A percentile compares a stretch with the other conserved stretches of the same genome.
These are phyloP conservation scores for Holocentrus rufus DNA, from an alignment of 2,797 vertebrate species.

Conservation along the genomic window DNA sequence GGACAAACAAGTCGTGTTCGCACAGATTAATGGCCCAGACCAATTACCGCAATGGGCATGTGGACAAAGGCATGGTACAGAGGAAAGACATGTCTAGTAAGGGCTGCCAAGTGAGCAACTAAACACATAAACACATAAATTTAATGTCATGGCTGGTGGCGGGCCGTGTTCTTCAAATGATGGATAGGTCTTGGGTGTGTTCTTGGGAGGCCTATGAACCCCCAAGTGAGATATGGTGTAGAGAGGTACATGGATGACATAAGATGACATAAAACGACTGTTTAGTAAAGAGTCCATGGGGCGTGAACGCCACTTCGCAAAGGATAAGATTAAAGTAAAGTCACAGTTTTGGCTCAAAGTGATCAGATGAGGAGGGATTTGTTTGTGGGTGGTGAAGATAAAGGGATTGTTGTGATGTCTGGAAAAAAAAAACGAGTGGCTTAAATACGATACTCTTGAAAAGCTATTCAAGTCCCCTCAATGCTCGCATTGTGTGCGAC, in stretches of 20 bases:
- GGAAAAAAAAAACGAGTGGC: neutral
- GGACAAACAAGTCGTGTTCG: constrained; percentile 34
- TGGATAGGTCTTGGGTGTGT: constrained; percentile 4
- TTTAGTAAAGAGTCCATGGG: neutral
- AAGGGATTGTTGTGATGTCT: neutral
- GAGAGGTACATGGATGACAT: neutral
- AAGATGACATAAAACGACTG: neutral
- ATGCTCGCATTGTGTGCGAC: constrained; percentile 24
- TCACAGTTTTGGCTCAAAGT: neutral
- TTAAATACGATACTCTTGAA: constrained; percentile 1
- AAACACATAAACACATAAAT: constrained; percentile 17
- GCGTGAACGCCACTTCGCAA: neutral
- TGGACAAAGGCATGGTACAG: constrained; percentile 5
- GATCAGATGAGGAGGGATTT: constrained; percentile 1
- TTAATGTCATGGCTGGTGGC: neutral
- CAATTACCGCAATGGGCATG: constrained; percentile 21
- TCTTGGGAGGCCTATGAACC: neutral
- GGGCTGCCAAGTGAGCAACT: constrained; percentile 39
- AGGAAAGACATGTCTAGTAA: neutral
- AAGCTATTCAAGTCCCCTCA: neutral
- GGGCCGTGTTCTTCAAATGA: neutral
- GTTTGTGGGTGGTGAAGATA: constrained; percentile 11
- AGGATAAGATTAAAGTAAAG: neutral
- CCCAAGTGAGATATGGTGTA: neutral
- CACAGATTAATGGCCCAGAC: constrained; percentile 50